phyloP scores from a whole-genome alignment of 2,888 invertebrate species.

The Eristalinus aeneus region DNA sequence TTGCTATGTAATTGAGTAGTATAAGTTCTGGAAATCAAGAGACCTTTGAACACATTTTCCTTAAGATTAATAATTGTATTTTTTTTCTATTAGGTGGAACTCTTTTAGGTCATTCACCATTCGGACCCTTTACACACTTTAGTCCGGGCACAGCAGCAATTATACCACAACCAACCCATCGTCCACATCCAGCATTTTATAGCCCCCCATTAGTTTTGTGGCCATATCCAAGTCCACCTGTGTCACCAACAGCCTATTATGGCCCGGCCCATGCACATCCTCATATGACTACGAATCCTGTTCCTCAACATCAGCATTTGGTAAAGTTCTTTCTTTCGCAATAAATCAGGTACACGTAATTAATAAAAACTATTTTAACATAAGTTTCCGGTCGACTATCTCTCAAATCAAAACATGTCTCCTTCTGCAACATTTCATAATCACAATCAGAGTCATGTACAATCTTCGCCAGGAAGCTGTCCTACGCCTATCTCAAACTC shows the following conservation, averaged over 20 bases:
- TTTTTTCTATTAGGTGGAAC: slow-evolving; percentile 82
- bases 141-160: slow-evolving; percentile 83
- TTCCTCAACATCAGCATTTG: slow-evolving; percentile 76
- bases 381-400: slow-evolving; percentile 55
- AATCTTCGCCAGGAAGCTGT: slow-evolving; percentile 28
- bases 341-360: neutral
- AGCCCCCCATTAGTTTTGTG: slow-evolving; percentile 91
- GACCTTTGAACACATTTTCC: neutral
- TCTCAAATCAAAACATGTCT: slow-evolving; percentile 39
- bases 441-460: slow-evolving; percentile 35
- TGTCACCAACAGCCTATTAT: slow-evolving; percentile 94
- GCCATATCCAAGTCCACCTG: slow-evolving; percentile 97
- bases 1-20: neutral
- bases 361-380: neutral
- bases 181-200: slow-evolving; percentile 82
- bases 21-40: neutral
- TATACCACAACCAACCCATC: slow-evolving; percentile 82
- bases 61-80: neutral
- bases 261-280: slow-evolving; percentile 83
- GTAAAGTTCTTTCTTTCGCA: slow-evolving; percentile 71
- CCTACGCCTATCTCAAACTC: slow-evolving; percentile 35
- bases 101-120: slow-evolving; percentile 82
- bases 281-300: slow-evolving; percentile 72
- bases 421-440: slow-evolving; percentile 43
- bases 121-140: slow-evolving; percentile 80